Evolutionary conservation across 1,140 invertebrate species (phyloP), one percentile per base, ranked within the genome.

Genomic region (Drosophila nigromelanica): DNA sequence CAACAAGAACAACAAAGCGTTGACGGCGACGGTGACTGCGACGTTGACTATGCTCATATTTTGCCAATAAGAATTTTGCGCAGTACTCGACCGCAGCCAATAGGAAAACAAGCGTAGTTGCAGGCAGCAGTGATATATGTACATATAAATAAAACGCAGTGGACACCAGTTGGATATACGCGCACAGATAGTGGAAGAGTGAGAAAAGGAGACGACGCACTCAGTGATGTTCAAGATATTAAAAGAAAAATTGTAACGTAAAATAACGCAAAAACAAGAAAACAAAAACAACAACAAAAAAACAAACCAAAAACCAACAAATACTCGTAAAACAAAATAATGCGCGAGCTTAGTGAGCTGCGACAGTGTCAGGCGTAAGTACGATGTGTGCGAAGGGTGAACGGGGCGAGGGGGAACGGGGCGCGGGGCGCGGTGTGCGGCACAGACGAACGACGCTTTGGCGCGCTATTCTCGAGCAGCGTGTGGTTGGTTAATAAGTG

Each of bases 1-100:
- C n/a, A n/a, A n/a, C n/a, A n/a, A n/a, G n/a, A n/a, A n/a, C n/a
- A n/a, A n/a, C n/a, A n/a, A n/a, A n/a, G n/a, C 15, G 35, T n/a
- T 33, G 11, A 37, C 40, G 56, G 4, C 24, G n/a, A 35, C 42
- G 15, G 10, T 24, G 35, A 33, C 55, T 24, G 35, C n/a, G 39
- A 21, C 50, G 37, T 27, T 12, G 11, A 56, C 14, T 4, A 35
- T 51, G 61, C 51, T n/a, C 5, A 45, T 27, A 37, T 64, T 72
- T 72, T 76, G 70, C 79, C 79, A 82, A 81, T 81, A 81, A 69
- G 74, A 82, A 74, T 78, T 76, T 73, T 68, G 70, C 79, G 67
- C 80, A 82, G 79, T 78, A 55, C 58, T 56, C 33, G 40, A 30
- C 37, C 63, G 47, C 50, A 69, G 80, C 39, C 75, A 80, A 82